phyloP scores from a whole-genome alignment of 2,797 vertebrate genomes.

The Brotogeris chrysoptera region DNA sequence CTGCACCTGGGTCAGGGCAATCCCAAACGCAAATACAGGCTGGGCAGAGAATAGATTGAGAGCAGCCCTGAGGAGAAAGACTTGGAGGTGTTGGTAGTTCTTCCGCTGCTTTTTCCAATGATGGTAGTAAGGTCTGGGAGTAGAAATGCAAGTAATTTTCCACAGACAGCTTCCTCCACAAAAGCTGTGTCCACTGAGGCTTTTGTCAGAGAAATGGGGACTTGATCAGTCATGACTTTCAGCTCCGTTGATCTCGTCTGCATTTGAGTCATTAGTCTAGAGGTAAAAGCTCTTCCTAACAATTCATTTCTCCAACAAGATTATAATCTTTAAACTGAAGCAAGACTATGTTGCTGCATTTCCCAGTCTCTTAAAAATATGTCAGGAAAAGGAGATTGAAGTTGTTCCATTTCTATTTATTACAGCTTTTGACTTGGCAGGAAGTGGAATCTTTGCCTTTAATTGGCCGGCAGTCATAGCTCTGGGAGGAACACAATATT shows the following conservation, averaged over 20 bases:
- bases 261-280: neutral
- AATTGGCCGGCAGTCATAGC: neutral
- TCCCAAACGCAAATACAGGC: neutral
- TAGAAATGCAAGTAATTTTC: neutral
- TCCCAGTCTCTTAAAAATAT: neutral
- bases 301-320: neutral
- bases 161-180: neutral
- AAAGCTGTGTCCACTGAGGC: neutral
- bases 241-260: neutral
- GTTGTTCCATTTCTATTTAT: conserved; percentile 35
- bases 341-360: neutral
- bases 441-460: conserved; percentile 30
- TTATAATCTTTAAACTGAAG: conserved; percentile 6
- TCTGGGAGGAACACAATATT: neutral
- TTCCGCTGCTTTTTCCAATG: neutral
- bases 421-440: neutral
- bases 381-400: neutral
- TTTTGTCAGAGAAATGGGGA: neutral
- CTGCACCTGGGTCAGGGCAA: neutral
- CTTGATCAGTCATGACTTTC: neutral
- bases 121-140: neutral
- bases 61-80: neutral
- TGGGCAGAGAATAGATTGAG: neutral
- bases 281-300: neutral
- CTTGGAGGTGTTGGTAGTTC: neutral